A percentile compares a stretch with the other conserved stretches of the same genome.
These are phyloP conservation scores for Wiebesia pumilae DNA, from an alignment of 1,140 invertebrate species.

Conservation along the genomic window DNA sequence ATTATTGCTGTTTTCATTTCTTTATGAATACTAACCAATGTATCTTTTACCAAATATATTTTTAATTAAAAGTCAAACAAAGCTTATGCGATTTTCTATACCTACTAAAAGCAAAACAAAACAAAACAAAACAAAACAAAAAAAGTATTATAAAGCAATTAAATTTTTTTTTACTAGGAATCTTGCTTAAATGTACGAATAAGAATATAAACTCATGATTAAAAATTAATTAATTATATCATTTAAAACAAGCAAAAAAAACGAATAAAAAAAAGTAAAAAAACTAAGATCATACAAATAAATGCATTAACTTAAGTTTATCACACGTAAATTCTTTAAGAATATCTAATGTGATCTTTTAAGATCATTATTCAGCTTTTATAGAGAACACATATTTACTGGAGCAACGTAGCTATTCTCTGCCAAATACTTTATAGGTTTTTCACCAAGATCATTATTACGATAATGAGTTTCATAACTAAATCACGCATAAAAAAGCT, in stretches of 20 bases:
- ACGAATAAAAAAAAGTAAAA: background rate
- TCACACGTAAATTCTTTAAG: background rate
- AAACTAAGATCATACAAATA: background rate
- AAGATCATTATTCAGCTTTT: too few relatives aligned
- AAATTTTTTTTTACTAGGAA: background rate
- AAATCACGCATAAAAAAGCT: background rate
- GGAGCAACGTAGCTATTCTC: too few relatives aligned
- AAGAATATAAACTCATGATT: background rate
- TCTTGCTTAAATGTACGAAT: background rate
- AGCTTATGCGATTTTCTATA: too few relatives aligned
- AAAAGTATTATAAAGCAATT: background rate
- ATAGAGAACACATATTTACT: too few relatives aligned
- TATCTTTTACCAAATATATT: too few relatives aligned
- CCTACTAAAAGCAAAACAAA: too few relatives aligned
- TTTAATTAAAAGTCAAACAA: too few relatives aligned
- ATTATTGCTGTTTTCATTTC: too few relatives aligned
- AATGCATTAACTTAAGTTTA: conserved; percentile 29
- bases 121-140: too few relatives aligned
- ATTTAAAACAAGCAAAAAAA: background rate
- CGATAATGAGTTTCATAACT: background rate
- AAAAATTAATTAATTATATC: background rate
- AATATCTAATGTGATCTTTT: background rate
- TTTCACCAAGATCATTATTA: background rate
- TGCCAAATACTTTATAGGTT: background rate
- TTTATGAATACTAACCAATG: too few relatives aligned